These are phyloP conservation scores for Pyrrhosoma nymphula DNA, from an alignment of 2,888 invertebrate genomes.

Conservation along the genomic window DNA sequence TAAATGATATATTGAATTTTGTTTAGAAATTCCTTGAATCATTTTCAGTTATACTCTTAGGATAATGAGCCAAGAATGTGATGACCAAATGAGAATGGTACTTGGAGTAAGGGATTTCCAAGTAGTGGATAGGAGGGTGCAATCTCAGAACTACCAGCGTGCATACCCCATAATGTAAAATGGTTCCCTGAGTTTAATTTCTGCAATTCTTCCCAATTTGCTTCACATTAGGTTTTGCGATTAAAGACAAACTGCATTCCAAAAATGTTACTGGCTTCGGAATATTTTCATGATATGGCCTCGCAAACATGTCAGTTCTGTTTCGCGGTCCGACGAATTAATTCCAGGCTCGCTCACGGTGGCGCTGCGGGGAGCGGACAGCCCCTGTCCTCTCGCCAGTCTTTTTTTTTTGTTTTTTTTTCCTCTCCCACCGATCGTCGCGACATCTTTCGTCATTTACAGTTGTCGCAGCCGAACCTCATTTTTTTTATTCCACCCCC, in stretches of 20 bases:
- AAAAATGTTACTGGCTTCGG: neutral
- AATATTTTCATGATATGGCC: neutral
- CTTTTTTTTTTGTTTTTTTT: neutral
- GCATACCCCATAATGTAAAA: too few relatives aligned
- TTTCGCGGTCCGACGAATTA: neutral
- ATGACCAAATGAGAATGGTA: too few relatives aligned
- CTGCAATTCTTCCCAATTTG: neutral
- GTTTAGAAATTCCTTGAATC: too few relatives aligned
- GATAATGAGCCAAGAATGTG: too few relatives aligned
- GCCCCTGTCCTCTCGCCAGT: neutral
- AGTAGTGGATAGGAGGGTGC: too few relatives aligned
- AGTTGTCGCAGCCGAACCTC: conserved; percentile 1
- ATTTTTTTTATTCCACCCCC: neutral
- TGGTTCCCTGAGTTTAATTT: neutral
- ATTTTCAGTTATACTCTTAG: too few relatives aligned
- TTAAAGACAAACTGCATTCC: neutral
- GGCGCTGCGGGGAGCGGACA: neutral
- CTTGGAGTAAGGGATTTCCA: too few relatives aligned
- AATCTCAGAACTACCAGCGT: too few relatives aligned
- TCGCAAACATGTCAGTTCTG: neutral
- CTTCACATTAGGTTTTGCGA: neutral
- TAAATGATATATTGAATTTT: too few relatives aligned
- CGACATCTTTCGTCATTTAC: conserved; percentile 34
- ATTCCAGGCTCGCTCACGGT: neutral
- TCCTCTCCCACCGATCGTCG: neutral